phyloP scores from a whole-genome alignment of 1,140 invertebrate genomes.

The Achroia grisella region DNA sequence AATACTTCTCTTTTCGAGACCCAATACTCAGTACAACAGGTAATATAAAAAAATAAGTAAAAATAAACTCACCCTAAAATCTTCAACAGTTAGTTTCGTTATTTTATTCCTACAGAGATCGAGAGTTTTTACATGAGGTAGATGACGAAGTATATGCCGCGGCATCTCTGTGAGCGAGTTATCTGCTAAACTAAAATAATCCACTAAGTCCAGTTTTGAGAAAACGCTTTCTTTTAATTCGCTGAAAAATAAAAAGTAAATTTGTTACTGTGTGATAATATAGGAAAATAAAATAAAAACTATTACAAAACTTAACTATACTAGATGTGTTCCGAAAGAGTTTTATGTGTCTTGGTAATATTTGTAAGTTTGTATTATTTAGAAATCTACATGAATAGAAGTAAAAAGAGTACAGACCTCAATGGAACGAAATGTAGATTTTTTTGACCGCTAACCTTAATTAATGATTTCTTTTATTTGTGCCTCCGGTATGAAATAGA shows the following conservation, averaged over 20 bases:
- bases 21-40: too few relatives aligned
- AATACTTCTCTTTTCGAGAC: too few relatives aligned
- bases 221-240: conserved; percentile 81
- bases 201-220: conserved; percentile 79
- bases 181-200: conserved; percentile 83
- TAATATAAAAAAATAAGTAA: not conserved
- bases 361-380: too few relatives aligned
- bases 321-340: too few relatives aligned
- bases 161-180: conserved; percentile 82
- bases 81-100: conserved; percentile 59
- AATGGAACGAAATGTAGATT: not conserved
- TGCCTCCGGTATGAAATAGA: not conserved
- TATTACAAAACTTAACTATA: too few relatives aligned
- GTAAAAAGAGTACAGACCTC: not conserved
- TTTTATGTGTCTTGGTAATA: too few relatives aligned
- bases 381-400: not conserved
- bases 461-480: not conserved
- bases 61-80: conserved; percentile 43
- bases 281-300: not conserved
- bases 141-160: conserved; percentile 78
- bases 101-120: conserved; percentile 83
- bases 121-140: conserved; percentile 81
- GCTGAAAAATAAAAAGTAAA: conserved; percentile 61
- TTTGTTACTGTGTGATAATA: not conserved
- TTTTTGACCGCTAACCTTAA: not conserved